Conservation (phyloP, 2,113 vertebrate genomes). For the Prunella fulvescens region DNA sequence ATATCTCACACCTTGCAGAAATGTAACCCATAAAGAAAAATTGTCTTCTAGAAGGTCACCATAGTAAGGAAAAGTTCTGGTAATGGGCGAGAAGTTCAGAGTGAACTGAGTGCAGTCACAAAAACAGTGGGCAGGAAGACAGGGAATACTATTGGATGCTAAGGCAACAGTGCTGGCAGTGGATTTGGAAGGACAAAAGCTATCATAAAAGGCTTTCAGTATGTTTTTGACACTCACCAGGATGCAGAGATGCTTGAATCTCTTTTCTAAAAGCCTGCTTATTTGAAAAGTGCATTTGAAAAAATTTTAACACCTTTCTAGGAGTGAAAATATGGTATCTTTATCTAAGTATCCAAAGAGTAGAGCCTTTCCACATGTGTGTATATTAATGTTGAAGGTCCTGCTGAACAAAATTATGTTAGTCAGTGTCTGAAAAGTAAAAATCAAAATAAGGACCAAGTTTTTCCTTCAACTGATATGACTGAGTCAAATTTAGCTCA, state of each 20-base stretch:
- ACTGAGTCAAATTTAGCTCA: neutral
- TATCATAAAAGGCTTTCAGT: neutral
- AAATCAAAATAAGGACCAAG: neutral
- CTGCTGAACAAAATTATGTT: neutral
- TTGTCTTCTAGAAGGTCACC: neutral
- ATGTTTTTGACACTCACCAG: neutral
- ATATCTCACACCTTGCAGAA: neutral
- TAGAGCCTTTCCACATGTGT: neutral
- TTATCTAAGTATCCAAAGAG: neutral
- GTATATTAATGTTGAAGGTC: neutral
- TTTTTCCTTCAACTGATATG: neutral
- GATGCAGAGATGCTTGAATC: neutral
- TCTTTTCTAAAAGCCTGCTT: slow-evolving; percentile 23
- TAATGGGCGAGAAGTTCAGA: neutral
- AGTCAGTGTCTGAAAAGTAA: neutral
- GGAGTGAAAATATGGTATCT: neutral
- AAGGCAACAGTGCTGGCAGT: neutral
- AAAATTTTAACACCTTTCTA: neutral
- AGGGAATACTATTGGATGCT: neutral
- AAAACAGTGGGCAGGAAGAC: neutral
- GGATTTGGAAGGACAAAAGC: neutral
- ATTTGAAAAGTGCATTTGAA: slow-evolving; percentile 1
- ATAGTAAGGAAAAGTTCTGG: neutral
- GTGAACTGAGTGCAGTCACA: neutral
- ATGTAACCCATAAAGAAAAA: neutral